Base-by-base conservation (phyloP, 2,797 vertebrate genomes). In the Scyliorhinus canicula region DNA sequence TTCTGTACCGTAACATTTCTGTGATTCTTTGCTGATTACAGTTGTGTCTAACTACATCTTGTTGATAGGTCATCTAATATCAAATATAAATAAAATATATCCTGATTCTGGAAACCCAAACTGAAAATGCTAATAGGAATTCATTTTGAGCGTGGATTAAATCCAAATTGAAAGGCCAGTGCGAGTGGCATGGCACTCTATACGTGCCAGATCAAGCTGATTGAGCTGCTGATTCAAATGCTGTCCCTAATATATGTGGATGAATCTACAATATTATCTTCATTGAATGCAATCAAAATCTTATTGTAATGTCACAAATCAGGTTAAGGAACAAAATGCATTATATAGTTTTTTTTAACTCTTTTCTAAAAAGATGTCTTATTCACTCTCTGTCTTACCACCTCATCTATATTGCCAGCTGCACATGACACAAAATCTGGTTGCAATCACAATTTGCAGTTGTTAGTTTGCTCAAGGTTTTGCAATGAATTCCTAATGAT, bases 71-170 rank as follows among this genome's bases (percentile, higher is more conserved):
- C 60, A 65, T 21, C 24, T 65, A 91, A 44, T 91, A 57, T 91
- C 60, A 91, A 91, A 91, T 40, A 91, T 91, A 65, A 91, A 65
- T 91, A 65, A 91, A 91, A 60, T 91, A 91, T 91, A 65, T 91
- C 50, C 91, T 65, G 65, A 94, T 74, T 47, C 67, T 52, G 69
- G 74, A 50, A 74, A 71, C 31, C 31, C 74, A 35, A 94, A 94
- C 65, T 94, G 47, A 55, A 67, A 74, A 1, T 71, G 19, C 74
- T n/a, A 71, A 74, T 74, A 55, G 12, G 93, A 50, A 94, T 69
- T 94, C 28, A 19, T 94, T 31, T 31, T 74, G 69, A 21, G 47
- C 24, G n/a, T 94, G 67, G 67, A 94, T 74, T 94, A n/a, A 94
- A 55, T 94, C 47, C 93, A 71, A 69, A 71, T 50, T 94, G 67